phyloP scores from a whole-genome alignment of 2,113 vertebrate species.

The Australoheros scitulus region DNA sequence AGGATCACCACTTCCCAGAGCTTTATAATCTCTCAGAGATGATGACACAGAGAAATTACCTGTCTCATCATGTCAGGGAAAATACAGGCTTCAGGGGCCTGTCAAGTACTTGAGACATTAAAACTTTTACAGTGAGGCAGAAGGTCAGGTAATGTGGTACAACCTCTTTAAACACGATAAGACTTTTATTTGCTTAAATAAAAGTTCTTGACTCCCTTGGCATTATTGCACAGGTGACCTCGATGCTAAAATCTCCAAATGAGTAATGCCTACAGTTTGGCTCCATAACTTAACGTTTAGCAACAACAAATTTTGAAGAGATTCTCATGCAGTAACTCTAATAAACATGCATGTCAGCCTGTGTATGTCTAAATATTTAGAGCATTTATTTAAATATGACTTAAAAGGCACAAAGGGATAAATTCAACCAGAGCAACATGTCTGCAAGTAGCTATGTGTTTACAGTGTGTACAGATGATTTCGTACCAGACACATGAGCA shows the following conservation, averaged over 20 bases:
- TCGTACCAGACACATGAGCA: background rate
- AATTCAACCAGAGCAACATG: background rate
- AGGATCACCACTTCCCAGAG: conserved; percentile 3
- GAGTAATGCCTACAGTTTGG: background rate
- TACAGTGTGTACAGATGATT: background rate
- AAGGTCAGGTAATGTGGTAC: background rate
- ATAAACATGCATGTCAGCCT: background rate
- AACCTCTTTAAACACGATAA: background rate
- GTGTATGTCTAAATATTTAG: background rate
- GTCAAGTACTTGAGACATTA: background rate
- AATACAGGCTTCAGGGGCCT: background rate
- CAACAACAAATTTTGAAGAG: background rate
- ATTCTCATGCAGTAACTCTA: background rate
- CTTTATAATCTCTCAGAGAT: conserved; percentile 17
- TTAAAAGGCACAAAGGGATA: background rate
- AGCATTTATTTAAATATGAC: background rate
- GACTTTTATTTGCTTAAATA: background rate
- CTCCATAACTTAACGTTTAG: background rate
- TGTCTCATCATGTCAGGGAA: background rate
- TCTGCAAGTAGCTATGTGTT: background rate
- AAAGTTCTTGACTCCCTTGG: background rate
- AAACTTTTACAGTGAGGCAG: background rate
- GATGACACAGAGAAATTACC: background rate
- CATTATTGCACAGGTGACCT: conserved; percentile 14
- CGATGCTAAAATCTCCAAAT: background rate